Evolutionary conservation across 2,113 vertebrate species (phyloP).

Genomic region (Oreochromis tanganicae): DNA sequence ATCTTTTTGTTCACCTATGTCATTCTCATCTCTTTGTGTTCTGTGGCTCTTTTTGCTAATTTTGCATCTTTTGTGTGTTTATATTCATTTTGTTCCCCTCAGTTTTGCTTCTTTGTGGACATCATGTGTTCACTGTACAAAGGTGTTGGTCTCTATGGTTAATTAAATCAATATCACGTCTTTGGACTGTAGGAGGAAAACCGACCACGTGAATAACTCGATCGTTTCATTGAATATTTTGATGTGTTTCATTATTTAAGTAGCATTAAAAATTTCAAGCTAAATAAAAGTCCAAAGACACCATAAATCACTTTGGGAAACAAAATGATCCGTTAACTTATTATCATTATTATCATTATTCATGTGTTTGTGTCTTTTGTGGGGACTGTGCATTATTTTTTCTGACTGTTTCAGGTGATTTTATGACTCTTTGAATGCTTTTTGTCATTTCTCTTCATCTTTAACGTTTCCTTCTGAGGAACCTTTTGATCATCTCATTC

Average conservation of each 20-base stretch:
- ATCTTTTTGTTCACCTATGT: not conserved
- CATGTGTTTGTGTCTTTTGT: not conserved
- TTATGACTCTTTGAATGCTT: not conserved
- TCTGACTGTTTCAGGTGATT: not conserved
- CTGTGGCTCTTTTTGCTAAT: not conserved
- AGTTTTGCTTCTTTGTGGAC: not conserved
- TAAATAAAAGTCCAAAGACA: not conserved
- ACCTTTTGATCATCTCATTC: accelerated
- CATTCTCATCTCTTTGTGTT: not conserved
- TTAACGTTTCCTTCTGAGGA: not conserved
- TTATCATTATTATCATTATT: not conserved
- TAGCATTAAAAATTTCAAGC: accelerated
- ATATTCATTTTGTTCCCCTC: not conserved
- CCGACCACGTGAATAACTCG: not conserved
- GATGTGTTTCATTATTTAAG: accelerated
- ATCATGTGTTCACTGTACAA: not conserved
- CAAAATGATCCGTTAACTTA: not conserved
- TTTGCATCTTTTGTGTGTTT: not conserved
- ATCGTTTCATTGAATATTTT: not conserved
- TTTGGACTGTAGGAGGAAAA: not conserved
- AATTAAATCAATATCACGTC: not conserved
- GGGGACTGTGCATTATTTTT: not conserved
- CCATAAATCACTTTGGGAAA: accelerated
- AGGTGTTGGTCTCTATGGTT: not conserved
- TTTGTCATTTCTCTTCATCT: not conserved